Base-by-base conservation (phyloP, 2,797 vertebrate species). In the Sciaenops ocellatus region DNA sequence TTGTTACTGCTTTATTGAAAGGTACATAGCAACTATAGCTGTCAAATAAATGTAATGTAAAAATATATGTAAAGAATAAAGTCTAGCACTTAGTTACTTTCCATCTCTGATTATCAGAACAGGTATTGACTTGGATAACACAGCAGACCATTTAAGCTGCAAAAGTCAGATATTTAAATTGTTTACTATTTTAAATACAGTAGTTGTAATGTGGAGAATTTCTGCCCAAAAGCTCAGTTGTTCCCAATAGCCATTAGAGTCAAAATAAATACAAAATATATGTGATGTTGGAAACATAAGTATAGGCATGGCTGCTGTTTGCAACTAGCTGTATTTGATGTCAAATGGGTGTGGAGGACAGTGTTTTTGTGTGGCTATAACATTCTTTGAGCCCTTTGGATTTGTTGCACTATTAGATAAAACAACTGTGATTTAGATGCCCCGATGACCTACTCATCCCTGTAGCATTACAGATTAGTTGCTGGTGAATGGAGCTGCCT, bases 351-450 rank as follows among this genome's bases (percentile, higher is more conserved):
- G 22, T 60, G 42, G 30, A 69, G 38, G 26, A 67, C 0, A 10
- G 38, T 42, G 67, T 7, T 69, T 69, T 24, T 63, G n/a, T 72
- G 71, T 64, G 34, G 50, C 41, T 67, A 1, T 28, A 22, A n/a
- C 11, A 16, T 50, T 69, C 46, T 41, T 47, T 70, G 52, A 63
- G 16, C 55, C 13, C 10, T 62, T 61, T 67, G 28, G 54, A 63
- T 81, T 60, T 60, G 46, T 17, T 73, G 24, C 51, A 48, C 28
- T 56, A n/a, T 69, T 41, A 28, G 51, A 41, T 68, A 47, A 59
- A 69, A 52, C 63, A 22, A 22, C 44, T 66, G 64, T 66, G 62
- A 66, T 62, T 51, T 42, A 22, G 47, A 56, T 28, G 30, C 52
- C 12, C 15, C 1, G 34, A 34, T 80, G 73, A 48, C 51, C 73